phyloP scores from a whole-genome alignment of 2,113 vertebrate genomes.

The Psophia crepitans region DNA sequence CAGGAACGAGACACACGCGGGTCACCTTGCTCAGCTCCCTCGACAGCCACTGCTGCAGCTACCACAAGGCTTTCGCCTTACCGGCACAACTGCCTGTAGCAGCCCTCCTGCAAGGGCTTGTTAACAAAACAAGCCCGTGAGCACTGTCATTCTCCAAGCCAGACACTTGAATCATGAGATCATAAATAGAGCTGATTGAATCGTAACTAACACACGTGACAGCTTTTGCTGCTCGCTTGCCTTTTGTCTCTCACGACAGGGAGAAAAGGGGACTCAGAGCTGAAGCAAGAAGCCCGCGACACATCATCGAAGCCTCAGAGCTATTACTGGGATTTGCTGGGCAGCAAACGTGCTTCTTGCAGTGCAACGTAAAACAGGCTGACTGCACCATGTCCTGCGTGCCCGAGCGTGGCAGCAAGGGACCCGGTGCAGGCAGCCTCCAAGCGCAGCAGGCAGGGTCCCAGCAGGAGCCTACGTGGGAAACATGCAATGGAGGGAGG shows the following conservation, averaged over 20 bases:
- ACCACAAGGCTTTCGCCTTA: rapidly evolving
- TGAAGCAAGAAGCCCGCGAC: rapidly evolving
- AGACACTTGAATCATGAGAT: neutral
- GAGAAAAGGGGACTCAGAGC: neutral
- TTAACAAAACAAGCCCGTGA: neutral
- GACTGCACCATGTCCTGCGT: rapidly evolving
- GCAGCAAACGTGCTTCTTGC: rapidly evolving
- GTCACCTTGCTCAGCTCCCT: neutral
- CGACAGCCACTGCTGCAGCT: rapidly evolving
- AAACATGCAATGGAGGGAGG: neutral
- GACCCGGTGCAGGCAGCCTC: rapidly evolving
- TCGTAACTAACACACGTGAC: neutral
- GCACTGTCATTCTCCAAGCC: neutral
- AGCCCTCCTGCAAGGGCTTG: neutral
- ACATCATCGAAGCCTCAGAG: rapidly evolving
- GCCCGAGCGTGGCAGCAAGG: rapidly evolving
- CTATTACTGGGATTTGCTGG: neutral
- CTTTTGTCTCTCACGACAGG: rapidly evolving
- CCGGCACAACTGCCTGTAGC: neutral
- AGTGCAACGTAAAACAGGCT: neutral
- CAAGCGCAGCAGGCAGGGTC: neutral
- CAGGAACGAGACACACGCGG: neutral
- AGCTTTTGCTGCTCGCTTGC: neutral
- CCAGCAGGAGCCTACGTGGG: neutral
- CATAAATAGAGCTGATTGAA: neutral